Conservation (phyloP, 1,140 invertebrate genomes). For the Drosophila ogumai region DNA sequence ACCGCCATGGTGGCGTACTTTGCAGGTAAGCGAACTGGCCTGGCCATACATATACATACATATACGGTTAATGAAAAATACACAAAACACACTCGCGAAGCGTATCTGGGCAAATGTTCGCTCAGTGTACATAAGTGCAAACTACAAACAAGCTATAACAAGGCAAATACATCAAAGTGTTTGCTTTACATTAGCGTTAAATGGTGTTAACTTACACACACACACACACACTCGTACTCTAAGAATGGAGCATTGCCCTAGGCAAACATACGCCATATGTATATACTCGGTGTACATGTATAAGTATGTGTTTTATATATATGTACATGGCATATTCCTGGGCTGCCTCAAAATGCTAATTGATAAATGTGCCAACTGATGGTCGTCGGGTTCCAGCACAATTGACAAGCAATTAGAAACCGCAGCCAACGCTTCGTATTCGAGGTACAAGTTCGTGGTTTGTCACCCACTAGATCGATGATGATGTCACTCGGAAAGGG, state of each 20-base stretch:
- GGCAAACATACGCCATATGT: conserved; percentile 44
- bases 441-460: conserved; percentile 18
- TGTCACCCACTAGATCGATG: conserved; percentile 25
- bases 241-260: conserved; percentile 53
- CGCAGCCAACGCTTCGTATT: conserved; percentile 26
- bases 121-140: conserved; percentile 44
- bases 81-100: conserved; percentile 30
- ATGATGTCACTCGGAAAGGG: background rate
- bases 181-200: conserved; percentile 82
- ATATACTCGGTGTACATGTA: background rate
- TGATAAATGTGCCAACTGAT: conserved; percentile 55
- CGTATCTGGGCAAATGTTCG: conserved; percentile 54
- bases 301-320: background rate
- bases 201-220: conserved; percentile 75
- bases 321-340: conserved; percentile 1
- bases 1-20: conserved; percentile 97
- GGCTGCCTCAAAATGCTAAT: conserved; percentile 56
- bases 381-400: conserved; percentile 18
- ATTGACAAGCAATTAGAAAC: conserved; percentile 76
- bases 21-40: conserved; percentile 92
- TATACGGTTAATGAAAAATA: conserved; percentile 76
- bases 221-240: conserved; percentile 30
- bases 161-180: conserved; percentile 80
- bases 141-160: conserved; percentile 57
- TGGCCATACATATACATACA: background rate